Conservation (phyloP, 2,797 vertebrate species). For the Gastrophryne carolinensis region DNA sequence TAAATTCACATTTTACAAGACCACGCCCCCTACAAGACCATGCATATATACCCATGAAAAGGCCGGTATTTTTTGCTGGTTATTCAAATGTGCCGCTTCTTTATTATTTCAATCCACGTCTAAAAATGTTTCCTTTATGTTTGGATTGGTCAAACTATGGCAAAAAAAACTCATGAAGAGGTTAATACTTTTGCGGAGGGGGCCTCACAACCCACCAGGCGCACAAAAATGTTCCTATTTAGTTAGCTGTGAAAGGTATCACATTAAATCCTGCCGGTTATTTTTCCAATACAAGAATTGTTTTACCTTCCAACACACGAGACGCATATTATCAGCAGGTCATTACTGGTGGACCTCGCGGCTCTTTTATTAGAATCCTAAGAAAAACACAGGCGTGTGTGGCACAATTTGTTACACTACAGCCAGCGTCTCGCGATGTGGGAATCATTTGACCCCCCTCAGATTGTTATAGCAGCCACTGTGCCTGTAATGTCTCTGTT, state of each 20-base stretch:
- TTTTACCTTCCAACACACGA: slow-evolving; percentile 24
- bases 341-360: slow-evolving; percentile 1
- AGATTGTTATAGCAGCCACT: slow-evolving; percentile 26
- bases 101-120: too few relatives aligned
- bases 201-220: background rate
- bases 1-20: too few relatives aligned
- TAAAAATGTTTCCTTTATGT: too few relatives aligned
- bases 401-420: slow-evolving; percentile 19
- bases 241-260: slow-evolving; percentile 13
- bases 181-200: background rate
- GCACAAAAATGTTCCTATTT: slow-evolving; percentile 1
- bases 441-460: slow-evolving; percentile 36
- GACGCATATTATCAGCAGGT: slow-evolving; percentile 18
- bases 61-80: too few relatives aligned
- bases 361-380: slow-evolving; percentile 25
- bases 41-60: too few relatives aligned
- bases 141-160: too few relatives aligned
- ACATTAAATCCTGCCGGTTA: slow-evolving; percentile 16
- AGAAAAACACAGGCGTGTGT: slow-evolving; percentile 29
- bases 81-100: too few relatives aligned
- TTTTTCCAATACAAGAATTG: slow-evolving; percentile 27
- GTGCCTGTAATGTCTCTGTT: slow-evolving; percentile 29
- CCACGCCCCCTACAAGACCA: too few relatives aligned
- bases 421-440: slow-evolving; percentile 16
- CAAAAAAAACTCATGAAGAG: too few relatives aligned